Percentiles rank a stretch among this genome's conserved stretches.
Evolutionary conservation across 2,888 invertebrate species (phyloP).

Genomic region (Eristalis intricaria): DNA sequence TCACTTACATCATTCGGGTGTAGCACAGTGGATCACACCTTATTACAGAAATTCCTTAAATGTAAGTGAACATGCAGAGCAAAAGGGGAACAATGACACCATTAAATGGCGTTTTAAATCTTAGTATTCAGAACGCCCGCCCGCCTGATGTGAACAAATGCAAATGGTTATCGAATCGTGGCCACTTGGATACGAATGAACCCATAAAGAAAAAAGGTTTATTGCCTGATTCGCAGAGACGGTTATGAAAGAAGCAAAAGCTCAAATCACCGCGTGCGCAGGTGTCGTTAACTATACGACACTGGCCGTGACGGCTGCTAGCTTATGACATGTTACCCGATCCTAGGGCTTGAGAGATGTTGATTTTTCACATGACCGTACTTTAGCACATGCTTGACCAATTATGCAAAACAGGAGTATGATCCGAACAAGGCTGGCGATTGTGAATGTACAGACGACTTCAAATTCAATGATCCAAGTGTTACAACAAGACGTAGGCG

Average conservation of each 20-base stretch:
- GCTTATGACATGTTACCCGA: conserved; percentile 4
- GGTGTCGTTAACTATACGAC: neutral
- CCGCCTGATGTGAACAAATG: neutral
- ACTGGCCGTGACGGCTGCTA: neutral
- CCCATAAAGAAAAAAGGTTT: conserved; percentile 30
- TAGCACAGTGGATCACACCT: conserved; percentile 35
- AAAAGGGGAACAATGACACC: conserved; percentile 53
- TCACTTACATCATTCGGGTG: neutral
- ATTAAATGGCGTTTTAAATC: conserved; percentile 3
- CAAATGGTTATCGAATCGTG: conserved; percentile 14
- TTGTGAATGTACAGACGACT: too few relatives aligned
- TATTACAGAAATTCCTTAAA: conserved; percentile 37
- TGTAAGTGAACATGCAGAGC: neutral
- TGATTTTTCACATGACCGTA: conserved; percentile 35
- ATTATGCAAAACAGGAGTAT: conserved; percentile 9
- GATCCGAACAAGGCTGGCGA: too few relatives aligned
- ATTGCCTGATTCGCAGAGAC: conserved; percentile 40
- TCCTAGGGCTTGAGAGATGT: neutral
- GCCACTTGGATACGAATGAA: conserved; percentile 24
- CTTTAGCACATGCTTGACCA: conserved; percentile 42
- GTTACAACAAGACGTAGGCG: neutral
- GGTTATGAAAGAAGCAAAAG: conserved; percentile 40
- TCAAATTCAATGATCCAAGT: neutral
- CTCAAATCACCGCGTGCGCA: conserved; percentile 1
- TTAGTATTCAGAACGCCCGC: conserved; percentile 34